A percentile compares a stretch with the other conserved stretches of the same genome.
These are phyloP conservation scores for Panthera tigris DNA, from an alignment of 2,113 vertebrate species.

Conservation along the genomic window DNA sequence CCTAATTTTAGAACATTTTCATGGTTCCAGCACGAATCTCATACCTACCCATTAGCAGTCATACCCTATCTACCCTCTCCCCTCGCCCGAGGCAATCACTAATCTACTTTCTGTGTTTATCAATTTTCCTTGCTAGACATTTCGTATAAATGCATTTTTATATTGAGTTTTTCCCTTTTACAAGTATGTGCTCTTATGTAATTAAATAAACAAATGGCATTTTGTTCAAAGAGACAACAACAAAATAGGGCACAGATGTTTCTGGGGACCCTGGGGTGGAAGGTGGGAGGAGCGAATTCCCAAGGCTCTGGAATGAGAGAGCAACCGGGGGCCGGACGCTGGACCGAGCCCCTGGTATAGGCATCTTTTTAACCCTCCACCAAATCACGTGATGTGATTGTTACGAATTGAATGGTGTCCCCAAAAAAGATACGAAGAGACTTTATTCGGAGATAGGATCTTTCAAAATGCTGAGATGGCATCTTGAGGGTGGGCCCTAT, in stretches of 20 bases:
- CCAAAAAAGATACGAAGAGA: neutral
- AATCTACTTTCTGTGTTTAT: neutral
- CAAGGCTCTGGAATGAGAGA: neutral
- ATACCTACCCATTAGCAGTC: neutral
- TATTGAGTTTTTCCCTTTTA: neutral
- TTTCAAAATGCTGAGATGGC: neutral
- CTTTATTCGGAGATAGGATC: neutral
- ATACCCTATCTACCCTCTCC: neutral
- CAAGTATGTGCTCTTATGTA: neutral
- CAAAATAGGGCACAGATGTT: neutral
- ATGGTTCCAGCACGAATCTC: neutral
- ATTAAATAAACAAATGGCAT: neutral
- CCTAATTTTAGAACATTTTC: neutral
- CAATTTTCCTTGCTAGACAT: neutral
- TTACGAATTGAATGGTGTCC: neutral
- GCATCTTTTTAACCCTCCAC: neutral
- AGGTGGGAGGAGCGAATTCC: neutral
- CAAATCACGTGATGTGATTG: neutral
- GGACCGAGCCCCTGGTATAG: rapidly evolving
- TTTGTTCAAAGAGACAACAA: neutral
- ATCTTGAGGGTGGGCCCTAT: neutral
- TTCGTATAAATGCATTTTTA: neutral
- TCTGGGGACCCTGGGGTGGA: neutral
- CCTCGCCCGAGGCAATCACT: neutral
- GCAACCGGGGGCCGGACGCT: neutral